Evolutionary conservation across 2,888 invertebrate genomes (phyloP).

Genomic region (Agrochola macilenta): DNA sequence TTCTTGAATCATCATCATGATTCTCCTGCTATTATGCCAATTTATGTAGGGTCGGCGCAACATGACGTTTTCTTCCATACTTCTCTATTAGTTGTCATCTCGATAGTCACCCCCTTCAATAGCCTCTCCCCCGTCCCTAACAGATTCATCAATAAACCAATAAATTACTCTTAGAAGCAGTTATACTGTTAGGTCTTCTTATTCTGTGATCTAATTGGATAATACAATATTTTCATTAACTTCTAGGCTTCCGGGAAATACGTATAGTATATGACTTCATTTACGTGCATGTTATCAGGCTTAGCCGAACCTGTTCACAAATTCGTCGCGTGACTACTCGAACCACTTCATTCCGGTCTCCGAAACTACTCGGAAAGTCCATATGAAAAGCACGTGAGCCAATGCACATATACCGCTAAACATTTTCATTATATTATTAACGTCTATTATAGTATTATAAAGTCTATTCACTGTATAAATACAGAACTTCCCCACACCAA

Average conservation of each 20-base stretch:
- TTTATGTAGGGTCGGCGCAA: background rate
- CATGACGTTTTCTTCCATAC: background rate
- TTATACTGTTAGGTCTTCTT: background rate
- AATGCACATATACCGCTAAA: background rate
- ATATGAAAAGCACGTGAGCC: background rate
- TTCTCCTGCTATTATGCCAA: background rate
- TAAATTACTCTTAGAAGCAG: background rate
- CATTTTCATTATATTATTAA: slow-evolving; percentile 1
- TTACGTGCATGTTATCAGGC: background rate
- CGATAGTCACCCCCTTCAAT: background rate
- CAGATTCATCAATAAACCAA: background rate
- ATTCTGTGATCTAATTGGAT: background rate
- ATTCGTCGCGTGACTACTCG: background rate
- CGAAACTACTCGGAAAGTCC: slow-evolving; percentile 3
- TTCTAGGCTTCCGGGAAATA: background rate
- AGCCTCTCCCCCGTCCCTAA: background rate
- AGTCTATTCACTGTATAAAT: slow-evolving; percentile 28
- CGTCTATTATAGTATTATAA: background rate
- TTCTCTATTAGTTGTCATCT: background rate
- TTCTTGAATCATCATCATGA: background rate
- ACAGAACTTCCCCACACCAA: slow-evolving; percentile 15
- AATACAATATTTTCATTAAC: background rate
- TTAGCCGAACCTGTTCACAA: background rate
- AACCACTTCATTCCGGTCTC: background rate
- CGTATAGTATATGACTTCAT: background rate